Evolutionary conservation across 2,113 vertebrate genomes (phyloP).

Genomic region (Psittacula cyanocephala): DNA sequence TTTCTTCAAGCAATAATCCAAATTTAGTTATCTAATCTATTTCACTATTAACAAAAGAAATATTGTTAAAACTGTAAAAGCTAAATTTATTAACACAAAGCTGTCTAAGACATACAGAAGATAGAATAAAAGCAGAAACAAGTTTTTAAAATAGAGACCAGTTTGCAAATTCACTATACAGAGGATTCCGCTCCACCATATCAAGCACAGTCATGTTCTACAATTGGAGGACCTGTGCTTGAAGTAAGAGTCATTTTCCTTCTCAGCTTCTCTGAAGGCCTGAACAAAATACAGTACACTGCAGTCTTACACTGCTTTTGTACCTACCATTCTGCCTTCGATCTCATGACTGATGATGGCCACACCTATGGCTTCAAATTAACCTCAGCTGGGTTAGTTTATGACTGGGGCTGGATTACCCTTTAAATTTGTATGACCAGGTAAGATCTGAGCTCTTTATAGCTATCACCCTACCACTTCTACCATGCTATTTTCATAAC

Average conservation of each 20-base stretch:
- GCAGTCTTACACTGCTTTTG: not conserved
- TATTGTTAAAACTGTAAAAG: not conserved
- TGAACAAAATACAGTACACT: not conserved
- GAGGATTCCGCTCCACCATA: rapidly evolving
- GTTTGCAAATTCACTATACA: not conserved
- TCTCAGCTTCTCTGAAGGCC: not conserved
- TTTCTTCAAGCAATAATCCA: not conserved
- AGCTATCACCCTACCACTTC: not conserved
- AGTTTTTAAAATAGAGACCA: not conserved
- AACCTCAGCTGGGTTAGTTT: not conserved
- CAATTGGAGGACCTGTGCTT: not conserved
- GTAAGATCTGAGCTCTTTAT: not conserved
- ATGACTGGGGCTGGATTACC: not conserved
- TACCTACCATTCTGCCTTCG: not conserved
- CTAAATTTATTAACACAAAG: not conserved
- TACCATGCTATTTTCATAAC: not conserved
- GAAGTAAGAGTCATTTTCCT: not conserved
- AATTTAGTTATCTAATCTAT: not conserved
- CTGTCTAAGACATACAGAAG: not conserved
- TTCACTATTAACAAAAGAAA: not conserved
- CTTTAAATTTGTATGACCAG: not conserved
- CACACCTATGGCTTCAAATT: not conserved
- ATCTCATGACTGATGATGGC: not conserved
- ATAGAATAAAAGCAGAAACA: not conserved
- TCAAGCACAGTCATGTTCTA: not conserved